Base-by-base conservation (phyloP, 2,797 vertebrate genomes). In the Xerus rutilus region DNA sequence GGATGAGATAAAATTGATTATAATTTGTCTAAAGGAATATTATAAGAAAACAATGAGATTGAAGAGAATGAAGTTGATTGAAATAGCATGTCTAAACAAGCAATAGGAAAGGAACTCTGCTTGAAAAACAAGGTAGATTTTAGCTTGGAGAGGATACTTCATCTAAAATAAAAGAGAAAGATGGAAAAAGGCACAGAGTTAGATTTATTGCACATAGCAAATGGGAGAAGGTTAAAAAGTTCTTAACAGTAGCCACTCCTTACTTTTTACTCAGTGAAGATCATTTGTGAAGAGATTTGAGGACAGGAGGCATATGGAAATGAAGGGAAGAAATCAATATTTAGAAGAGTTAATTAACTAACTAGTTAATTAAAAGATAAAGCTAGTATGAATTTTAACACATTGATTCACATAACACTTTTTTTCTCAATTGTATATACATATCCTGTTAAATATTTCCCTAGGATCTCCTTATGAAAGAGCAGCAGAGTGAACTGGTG, bases 271-370 rank as follows among this genome's bases (percentile, higher is more conserved):
- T 32, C 30, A 81, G 2, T 23, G 21, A 73, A 83, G n/a, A 86
- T 73, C 30, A 35, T 93, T 92, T 92, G 32, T 69, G 86, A 83
- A 89, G 28, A 86, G 64, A 30, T 74, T 30, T n/a, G 17, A 73
- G 35, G 4, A 17, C 0, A 0, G 67, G 10, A 94, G 25, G 14
- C 54, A 72, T 64, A 86, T 43, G 70, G 25, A 35, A 52, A 39
- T 47, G 39, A 30, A 82, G 54, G 43, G 74, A 82, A 70, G 20
- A 94, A 78, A 77, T n/a, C 77, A 92, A n/a, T 70, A 86, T 83
- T 84, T 78, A 79, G 74, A 89, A 89, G 35, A 64, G 9, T 49
- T 74, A 47, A 43, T 93, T 20, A 91, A 45, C 8, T 85, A 77
- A 77, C 47, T 25, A 78, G 14, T 13, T 35, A 72, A 18, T 54